Base-by-base conservation (phyloP, 1,140 invertebrate species). In the Drosophila nigromelanica region DNA sequence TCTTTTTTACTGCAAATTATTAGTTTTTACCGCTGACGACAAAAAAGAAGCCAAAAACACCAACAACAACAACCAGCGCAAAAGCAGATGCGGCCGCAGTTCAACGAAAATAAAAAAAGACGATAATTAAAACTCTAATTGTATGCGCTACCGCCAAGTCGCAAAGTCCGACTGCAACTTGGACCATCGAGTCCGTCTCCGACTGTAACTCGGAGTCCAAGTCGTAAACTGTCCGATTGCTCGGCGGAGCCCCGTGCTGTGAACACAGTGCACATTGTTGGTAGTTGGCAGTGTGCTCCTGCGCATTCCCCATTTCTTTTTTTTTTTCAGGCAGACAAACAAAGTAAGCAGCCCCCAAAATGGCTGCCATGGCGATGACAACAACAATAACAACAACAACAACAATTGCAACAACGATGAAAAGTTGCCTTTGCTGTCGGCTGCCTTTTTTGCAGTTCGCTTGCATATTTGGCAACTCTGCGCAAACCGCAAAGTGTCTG, bases 1-100 rank as follows among this genome's bases (percentile, higher is more conserved):
- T 89, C 82, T 87, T 87, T 76, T 87, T 87, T 87, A 87, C 82
- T 82, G 83, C 82, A 87, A 87, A 87, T 89, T 87, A 87, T 87
- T 89, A 87, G 83, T 89, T 79, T 87, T 83, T 83, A 78, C 75
- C 71, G 74, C 78, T 73, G 82, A 87, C 63, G 80, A 86, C 81
- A 80, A 73, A 77, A 85, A 76, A 60, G 15, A 48, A 63, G 43
- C 27, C 27, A 51, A 27, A 60, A 47, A 45, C 51, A 58, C 27
- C 15, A 37, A 14, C 12, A 35, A 33, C 27, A 55, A 40, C 14
- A 42, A 45, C n/a, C n/a, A n/a, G n/a, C n/a, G n/a, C 8, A 35
- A 24, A 8, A 35, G 43, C 42, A 21, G 47, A 37, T 21, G 55
- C 42, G 43, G 51, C 42, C 40, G 47, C 61, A 62, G 45, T 51